Base-by-base conservation (phyloP, 2,113 vertebrate genomes). In the Prionailurus viverrinus region DNA sequence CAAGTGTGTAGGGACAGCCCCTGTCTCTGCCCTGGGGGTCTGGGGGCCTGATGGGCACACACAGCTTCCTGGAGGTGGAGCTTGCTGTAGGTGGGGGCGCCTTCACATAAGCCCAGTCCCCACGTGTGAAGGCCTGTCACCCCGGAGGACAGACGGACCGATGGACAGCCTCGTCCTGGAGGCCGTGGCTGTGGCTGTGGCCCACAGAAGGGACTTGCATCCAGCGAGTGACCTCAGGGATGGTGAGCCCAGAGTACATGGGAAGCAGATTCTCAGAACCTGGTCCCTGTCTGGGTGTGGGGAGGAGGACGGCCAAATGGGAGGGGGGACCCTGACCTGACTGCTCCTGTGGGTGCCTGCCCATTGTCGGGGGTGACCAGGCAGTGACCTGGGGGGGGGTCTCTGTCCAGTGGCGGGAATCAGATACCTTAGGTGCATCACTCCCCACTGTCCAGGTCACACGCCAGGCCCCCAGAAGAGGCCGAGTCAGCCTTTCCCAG, bases 211-310 rank as follows among this genome's bases (percentile, higher is more conserved):
- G 39, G 39, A 4, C 21, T 27, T 10, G 84, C 15, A 7, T 4
- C 36, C 4, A 55, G 80, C 18, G 39, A 33, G 16, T 39, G 81
- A 45, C 45, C 27, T 31, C 0, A 21, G 66, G 51, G 69, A 45
- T 4, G 0, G 39, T 39, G n/a, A 25, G 41, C 45, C 68, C 55
- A 31, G 65, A 31, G 68, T 1, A 1, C 9, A 1, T 0, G 9
- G 25, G 36, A 27, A 31, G 45, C 55, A 36, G 78, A 51, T 2
- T 29, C 36, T 27, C 11, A 2, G 33, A 39, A 2, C 23, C 66
- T 21, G 33, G 25, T 10, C 12, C 18, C n/a, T 45, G 21, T 68
- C 27, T 0, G 10, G 15, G 65, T 41, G 7, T 48, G 9, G 41
- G 39, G 9, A 36, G 5, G 2, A 1, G 53, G 9, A 33, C 39